Conservation (phyloP, 2,888 invertebrate species). For the Nephrotoma guestfalica region DNA sequence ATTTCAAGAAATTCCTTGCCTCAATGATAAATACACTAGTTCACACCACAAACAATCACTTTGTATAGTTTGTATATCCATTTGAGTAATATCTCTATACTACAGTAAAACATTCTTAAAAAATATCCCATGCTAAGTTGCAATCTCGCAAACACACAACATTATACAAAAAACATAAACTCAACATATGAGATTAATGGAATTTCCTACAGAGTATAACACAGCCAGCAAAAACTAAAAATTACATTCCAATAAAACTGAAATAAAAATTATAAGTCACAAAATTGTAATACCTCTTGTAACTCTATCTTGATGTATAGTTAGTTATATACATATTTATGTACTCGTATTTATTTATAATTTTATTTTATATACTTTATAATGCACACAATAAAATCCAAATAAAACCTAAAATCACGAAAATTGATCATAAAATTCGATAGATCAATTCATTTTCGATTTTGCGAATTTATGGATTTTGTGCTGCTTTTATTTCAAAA, state of each 20-base stretch:
- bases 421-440: background rate
- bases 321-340: background rate
- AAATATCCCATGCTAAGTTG: background rate
- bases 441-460: background rate
- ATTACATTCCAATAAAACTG: background rate
- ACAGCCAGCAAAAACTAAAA: background rate
- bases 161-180: background rate
- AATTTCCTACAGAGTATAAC: background rate
- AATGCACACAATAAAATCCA: background rate
- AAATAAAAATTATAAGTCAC: background rate
- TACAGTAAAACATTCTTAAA: background rate
- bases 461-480: background rate
- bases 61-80: background rate
- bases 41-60: background rate
- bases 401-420: background rate
- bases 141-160: background rate
- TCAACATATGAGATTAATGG: background rate
- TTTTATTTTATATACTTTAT: background rate
- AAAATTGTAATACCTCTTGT: background rate
- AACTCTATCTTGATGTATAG: background rate
- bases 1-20: background rate
- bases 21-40: background rate
- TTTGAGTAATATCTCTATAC: background rate
- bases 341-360: background rate
- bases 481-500: background rate